These are phyloP conservation scores for Trialeurodes vaporariorum DNA, from an alignment of 1,140 invertebrate genomes.

Conservation along the genomic window DNA sequence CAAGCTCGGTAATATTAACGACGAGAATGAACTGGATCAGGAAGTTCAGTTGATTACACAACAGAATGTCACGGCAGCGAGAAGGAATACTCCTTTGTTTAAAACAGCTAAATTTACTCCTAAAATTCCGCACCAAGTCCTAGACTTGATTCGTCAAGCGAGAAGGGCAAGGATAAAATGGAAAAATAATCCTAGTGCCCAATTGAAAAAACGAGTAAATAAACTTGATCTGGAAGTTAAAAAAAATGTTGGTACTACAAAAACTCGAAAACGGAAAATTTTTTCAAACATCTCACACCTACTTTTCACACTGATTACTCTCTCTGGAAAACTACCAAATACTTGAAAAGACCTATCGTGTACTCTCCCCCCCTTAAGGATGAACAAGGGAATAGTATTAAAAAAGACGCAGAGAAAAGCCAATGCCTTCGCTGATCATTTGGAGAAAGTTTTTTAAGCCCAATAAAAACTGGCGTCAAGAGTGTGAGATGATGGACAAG, in stretches of 20 bases:
- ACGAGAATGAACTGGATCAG: background rate
- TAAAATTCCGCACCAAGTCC: background rate
- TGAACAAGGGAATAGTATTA: background rate
- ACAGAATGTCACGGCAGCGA: background rate
- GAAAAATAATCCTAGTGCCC: background rate
- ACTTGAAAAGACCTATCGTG: background rate
- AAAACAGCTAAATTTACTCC: background rate
- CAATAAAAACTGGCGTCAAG: background rate
- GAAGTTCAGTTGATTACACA: background rate
- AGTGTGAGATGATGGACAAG: background rate
- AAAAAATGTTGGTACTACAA: background rate
- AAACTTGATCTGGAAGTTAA: background rate
- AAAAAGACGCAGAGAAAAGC: background rate
- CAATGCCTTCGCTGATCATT: background rate
- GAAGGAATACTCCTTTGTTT: background rate
- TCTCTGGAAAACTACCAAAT: conserved; percentile 2
- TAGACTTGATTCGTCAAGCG: background rate
- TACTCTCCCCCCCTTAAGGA: background rate
- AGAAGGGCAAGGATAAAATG: background rate
- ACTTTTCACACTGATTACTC: background rate
- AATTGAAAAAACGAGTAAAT: background rate
- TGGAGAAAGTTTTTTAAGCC: background rate
- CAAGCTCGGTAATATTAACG: background rate
- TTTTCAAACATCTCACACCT: background rate
- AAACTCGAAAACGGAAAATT: background rate